A percentile compares a stretch with the other conserved stretches of the same genome.
Evolutionary conservation across 2,797 vertebrate species (phyloP).

Genomic region (Gymnothorax javanicus): DNA sequence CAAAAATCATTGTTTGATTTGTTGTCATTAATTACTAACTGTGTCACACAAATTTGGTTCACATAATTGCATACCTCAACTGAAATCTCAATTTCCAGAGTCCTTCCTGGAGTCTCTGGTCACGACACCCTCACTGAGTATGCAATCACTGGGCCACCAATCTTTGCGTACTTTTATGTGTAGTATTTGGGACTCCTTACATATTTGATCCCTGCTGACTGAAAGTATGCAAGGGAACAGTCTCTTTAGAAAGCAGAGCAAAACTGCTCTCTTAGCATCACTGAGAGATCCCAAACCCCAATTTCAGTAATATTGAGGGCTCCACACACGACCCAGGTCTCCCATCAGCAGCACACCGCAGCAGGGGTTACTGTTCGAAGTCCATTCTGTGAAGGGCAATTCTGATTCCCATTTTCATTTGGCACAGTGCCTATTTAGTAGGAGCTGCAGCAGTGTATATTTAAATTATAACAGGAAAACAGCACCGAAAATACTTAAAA

Average conservation of each 20-base stretch:
- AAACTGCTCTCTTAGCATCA: not conserved
- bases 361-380: not conserved
- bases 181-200: not conserved
- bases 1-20: slow-evolving; percentile 28
- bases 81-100: not conserved
- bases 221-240: not conserved
- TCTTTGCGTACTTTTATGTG: not conserved
- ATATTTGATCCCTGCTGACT: not conserved
- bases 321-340: not conserved
- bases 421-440: not conserved
- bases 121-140: not conserved
- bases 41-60: slow-evolving; percentile 12
- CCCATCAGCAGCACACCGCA: not conserved
- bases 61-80: not conserved
- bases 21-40: slow-evolving; percentile 20
- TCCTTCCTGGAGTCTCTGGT: not conserved
- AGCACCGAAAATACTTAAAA: not conserved
- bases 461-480: not conserved
- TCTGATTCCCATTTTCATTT: not conserved
- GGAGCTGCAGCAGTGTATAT: not conserved
- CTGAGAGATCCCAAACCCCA: not conserved
- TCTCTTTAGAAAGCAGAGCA: not conserved
- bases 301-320: not conserved
- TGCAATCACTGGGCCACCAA: not conserved
- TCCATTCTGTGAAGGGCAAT: not conserved